phyloP scores from a whole-genome alignment of 2,797 vertebrate species.

The Morus bassanus region DNA sequence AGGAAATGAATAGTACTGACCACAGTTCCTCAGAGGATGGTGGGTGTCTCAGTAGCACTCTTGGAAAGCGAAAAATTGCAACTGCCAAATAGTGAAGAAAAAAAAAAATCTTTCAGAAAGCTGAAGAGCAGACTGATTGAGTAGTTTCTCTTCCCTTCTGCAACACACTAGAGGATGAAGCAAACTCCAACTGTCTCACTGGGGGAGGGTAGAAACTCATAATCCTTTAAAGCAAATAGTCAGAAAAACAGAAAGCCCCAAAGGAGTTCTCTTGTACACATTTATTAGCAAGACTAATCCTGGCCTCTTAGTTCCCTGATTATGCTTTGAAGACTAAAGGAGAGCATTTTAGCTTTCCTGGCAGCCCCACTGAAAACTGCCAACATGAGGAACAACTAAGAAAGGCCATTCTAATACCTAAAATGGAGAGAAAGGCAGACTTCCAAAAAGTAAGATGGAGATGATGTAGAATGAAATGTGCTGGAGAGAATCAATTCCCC shows the following conservation, averaged over 20 bases:
- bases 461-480: background rate
- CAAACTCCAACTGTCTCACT: background rate
- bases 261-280: background rate
- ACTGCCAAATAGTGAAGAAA: background rate
- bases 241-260: background rate
- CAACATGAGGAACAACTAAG: background rate
- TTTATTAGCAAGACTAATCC: constrained; percentile 27
- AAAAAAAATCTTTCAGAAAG: background rate
- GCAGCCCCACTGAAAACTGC: background rate
- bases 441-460: background rate
- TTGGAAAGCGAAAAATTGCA: background rate
- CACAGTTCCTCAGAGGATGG: background rate
- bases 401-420: background rate
- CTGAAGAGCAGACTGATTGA: background rate
- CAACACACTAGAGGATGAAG: background rate
- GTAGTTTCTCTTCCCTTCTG: background rate
- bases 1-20: background rate
- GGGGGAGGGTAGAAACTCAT: background rate
- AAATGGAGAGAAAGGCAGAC: background rate
- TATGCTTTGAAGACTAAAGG: background rate
- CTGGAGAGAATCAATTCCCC: background rate
- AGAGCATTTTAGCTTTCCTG: background rate
- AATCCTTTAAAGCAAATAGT: constrained; percentile 1
- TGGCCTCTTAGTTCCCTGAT: background rate
- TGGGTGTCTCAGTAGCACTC: background rate